These are phyloP conservation scores for Axis porcinus DNA, from an alignment of 2,113 vertebrate species.

Conservation along the genomic window DNA sequence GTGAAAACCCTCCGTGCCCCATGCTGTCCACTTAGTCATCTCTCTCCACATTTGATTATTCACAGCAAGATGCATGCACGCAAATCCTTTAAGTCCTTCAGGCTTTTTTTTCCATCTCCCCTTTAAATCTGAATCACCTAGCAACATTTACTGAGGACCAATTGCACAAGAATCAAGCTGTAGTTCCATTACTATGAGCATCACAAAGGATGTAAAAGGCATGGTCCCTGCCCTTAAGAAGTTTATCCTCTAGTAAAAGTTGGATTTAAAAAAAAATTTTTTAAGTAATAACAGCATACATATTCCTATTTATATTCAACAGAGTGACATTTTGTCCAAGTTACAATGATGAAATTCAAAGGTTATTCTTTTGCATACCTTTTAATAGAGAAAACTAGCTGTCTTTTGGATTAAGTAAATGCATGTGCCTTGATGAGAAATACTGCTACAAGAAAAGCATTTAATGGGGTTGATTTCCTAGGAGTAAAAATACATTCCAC, in stretches of 20 bases:
- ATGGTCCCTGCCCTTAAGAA: not conserved
- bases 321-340: not conserved
- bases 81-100: constrained; percentile 2
- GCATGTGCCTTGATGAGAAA: not conserved
- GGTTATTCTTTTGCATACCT: not conserved
- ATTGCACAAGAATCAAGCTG: not conserved
- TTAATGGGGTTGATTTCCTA: not conserved
- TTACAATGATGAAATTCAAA: not conserved
- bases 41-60: not conserved
- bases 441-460: not conserved
- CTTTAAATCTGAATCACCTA: constrained; percentile 37
- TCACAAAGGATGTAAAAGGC: constrained; percentile 3
- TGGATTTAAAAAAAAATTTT: not conserved
- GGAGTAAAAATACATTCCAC: not conserved
- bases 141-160: constrained; percentile 13
- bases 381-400: not conserved
- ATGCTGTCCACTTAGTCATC: not conserved
- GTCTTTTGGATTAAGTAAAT: not conserved
- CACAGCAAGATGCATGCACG: not conserved
- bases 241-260: constrained; percentile 10
- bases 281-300: not conserved
- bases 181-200: not conserved
- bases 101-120: constrained; percentile 38
- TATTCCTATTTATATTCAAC: not conserved
- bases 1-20: not conserved